A percentile compares a stretch with the other conserved stretches of the same genome.
phyloP scores from a whole-genome alignment of 2,888 invertebrate species.

The Gymnosoma rotundatum region DNA sequence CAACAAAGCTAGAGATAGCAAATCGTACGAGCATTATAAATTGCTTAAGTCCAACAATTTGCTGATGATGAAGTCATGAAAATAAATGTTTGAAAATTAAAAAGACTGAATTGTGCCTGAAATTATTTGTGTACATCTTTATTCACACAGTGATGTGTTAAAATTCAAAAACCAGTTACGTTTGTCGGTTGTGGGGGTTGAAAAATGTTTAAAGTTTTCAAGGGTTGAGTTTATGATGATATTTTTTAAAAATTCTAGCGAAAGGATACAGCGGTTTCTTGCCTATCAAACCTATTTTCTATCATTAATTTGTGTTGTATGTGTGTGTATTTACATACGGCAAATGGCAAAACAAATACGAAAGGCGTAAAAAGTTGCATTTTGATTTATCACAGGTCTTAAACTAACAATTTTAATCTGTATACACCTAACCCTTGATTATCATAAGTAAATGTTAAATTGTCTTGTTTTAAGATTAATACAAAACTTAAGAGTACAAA shows the following conservation, averaged over 20 bases:
- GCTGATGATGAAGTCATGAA: conserved; percentile 46
- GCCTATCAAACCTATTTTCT: conserved; percentile 52
- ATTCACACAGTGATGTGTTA: not conserved
- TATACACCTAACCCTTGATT: conserved; percentile 11
- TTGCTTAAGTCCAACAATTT: conserved; percentile 40
- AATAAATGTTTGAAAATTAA: conserved; percentile 8
- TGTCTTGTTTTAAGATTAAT: not conserved
- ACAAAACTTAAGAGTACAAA: too few species aligned
- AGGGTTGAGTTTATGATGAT: conserved; percentile 33
- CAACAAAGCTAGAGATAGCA: conserved; percentile 16
- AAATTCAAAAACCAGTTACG: not conserved
- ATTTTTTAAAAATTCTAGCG: conserved; percentile 23
- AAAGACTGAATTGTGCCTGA: conserved; percentile 28
- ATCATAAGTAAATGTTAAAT: not conserved
- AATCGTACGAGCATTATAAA: conserved; percentile 16
- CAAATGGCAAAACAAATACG: conserved; percentile 38
- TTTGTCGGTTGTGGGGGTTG: not conserved
- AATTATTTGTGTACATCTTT: conserved; percentile 34
- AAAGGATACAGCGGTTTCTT: conserved; percentile 59
- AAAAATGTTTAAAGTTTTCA: conserved; percentile 20
- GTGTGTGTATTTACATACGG: conserved; percentile 14
- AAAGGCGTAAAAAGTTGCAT: conserved; percentile 59
- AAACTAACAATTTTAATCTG: conserved; percentile 34
- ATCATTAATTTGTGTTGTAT: conserved; percentile 17
- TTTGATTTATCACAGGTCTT: conserved; percentile 63